A percentile compares a stretch with the other conserved stretches of the same genome.
phyloP scores from a whole-genome alignment of 2,797 vertebrate species.

The Syndactyla subalaris region DNA sequence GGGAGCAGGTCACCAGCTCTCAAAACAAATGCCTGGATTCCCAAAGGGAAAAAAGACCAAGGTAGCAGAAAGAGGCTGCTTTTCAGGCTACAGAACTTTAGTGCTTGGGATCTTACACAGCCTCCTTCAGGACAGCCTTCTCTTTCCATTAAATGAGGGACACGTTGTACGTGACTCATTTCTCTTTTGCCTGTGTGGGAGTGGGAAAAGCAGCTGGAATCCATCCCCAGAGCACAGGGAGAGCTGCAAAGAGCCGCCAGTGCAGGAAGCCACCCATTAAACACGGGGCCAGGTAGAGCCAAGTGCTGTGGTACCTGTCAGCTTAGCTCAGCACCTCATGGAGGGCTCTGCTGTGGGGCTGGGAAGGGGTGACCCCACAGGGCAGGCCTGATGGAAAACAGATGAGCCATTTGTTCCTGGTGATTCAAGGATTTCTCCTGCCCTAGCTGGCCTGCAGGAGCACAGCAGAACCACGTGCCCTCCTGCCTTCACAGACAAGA shows the following conservation, averaged over 20 bases:
- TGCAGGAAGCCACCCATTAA: background rate
- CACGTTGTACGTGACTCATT: background rate
- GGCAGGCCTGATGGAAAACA: background rate
- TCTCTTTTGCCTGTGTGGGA: background rate
- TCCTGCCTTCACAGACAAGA: background rate
- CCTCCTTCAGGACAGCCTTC: background rate
- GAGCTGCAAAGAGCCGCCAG: background rate
- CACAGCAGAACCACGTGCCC: background rate
- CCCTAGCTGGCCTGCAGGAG: background rate
- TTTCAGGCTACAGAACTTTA: background rate
- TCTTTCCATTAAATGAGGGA: background rate
- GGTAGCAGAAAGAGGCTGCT: background rate
- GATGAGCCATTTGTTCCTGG: background rate
- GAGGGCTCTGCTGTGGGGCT: background rate
- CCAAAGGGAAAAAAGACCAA: background rate
- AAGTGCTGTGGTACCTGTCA: background rate
- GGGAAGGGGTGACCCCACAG: background rate
- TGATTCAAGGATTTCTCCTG: background rate
- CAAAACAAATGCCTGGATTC: accelerated
- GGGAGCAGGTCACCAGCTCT: background rate
- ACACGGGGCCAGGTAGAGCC: background rate
- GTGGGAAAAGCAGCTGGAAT: conserved; percentile 59
- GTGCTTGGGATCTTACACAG: background rate
- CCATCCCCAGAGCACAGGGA: background rate
- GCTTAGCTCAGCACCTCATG: background rate